A percentile compares a stretch with the other conserved stretches of the same genome.
These are phyloP conservation scores for Anoncus sp. DNA, from an alignment of 2,888 invertebrate species.

Conservation along the genomic window DNA sequence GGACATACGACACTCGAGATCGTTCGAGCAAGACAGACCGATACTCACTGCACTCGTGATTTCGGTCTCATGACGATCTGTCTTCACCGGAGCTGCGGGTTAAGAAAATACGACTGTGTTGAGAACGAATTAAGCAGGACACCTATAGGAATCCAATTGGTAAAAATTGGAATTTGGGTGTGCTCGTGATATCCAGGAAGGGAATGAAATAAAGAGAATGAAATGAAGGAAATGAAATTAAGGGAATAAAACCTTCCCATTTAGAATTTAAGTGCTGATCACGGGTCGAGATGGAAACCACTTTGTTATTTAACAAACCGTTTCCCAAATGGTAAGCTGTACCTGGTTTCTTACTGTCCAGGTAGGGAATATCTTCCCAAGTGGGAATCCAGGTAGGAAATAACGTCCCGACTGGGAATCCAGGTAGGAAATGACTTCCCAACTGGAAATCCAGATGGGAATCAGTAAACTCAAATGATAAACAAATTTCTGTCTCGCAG, in stretches of 20 bases:
- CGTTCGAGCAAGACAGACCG: conserved; percentile 90
- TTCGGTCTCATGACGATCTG: conserved; percentile 78
- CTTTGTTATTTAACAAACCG: no score
- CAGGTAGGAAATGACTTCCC: neutral
- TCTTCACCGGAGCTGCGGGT: conserved; percentile 74
- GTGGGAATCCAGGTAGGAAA: neutral
- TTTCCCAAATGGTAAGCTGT: no score
- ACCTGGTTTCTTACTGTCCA: neutral
- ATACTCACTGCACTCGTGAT: conserved; percentile 86
- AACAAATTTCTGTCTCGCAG: no score
- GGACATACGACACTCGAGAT: conserved; percentile 91
- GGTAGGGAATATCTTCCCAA: neutral
- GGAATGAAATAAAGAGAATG: no score
- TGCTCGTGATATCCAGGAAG: neutral
- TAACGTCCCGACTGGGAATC: neutral
- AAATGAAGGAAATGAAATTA: no score
- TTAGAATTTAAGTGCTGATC: no score
- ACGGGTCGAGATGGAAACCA: neutral
- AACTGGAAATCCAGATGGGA: neutral
- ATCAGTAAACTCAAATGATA: neutral
- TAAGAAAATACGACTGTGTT: neutral
- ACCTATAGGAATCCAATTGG: neutral
- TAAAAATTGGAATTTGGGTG: neutral
- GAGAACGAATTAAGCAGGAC: neutral
- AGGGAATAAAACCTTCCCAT: neutral